phyloP scores from a whole-genome alignment of 1,140 invertebrate species.

The Cyclargus thomasi region DNA sequence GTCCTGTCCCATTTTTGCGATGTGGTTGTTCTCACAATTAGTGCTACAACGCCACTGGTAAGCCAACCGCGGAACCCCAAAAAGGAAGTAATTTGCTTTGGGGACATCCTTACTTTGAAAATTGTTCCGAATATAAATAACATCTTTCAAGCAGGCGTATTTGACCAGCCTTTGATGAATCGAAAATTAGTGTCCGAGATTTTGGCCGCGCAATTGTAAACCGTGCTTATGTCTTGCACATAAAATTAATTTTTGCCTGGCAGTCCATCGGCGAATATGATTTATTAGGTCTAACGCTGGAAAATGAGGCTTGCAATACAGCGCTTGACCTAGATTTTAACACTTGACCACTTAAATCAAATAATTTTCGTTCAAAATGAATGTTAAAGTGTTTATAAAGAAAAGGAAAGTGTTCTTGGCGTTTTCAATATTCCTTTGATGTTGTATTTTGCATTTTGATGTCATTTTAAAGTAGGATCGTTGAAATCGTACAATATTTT shows the following conservation, averaged over 20 bases:
- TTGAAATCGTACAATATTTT: too few relatives aligned
- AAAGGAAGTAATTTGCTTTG: too few relatives aligned
- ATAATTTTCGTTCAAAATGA: background rate
- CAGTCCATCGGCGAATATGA: background rate
- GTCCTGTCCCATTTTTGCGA: too few relatives aligned
- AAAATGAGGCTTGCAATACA: slow-evolving; percentile 53
- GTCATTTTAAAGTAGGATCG: background rate
- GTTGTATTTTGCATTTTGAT: background rate
- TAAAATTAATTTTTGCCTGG: background rate
- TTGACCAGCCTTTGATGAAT: slow-evolving; percentile 2
- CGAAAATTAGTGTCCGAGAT: background rate
- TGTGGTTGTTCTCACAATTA: too few relatives aligned
- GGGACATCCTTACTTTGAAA: background rate
- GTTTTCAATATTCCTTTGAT: background rate
- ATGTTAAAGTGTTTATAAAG: slow-evolving; percentile 10
- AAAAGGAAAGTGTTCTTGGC: background rate
- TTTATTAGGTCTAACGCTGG: slow-evolving; percentile 33
- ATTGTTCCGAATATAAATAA: background rate
- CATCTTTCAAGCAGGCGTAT: background rate
- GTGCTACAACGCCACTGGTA: too few relatives aligned
- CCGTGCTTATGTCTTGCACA: background rate
- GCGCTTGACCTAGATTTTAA: slow-evolving; percentile 51
- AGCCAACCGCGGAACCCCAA: too few relatives aligned
- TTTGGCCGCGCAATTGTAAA: background rate
- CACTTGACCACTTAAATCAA: slow-evolving; percentile 34